phyloP scores from a whole-genome alignment of 2,888 invertebrate species.

The Apoda limacodes region DNA sequence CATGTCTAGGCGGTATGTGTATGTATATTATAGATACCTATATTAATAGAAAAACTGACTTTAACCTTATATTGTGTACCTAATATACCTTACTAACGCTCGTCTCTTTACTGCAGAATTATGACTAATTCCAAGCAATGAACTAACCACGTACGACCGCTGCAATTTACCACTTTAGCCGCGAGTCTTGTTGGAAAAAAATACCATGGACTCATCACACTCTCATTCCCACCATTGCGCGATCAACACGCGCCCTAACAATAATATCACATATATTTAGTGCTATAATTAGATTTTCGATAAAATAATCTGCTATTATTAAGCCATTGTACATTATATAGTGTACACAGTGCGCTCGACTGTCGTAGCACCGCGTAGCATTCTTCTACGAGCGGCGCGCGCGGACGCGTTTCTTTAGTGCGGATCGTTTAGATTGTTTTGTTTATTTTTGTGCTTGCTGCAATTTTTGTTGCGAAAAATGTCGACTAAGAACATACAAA shows the following conservation, averaged over 20 bases:
- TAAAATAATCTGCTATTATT: conserved; percentile 15
- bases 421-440: conserved; percentile 7
- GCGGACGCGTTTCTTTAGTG: conserved; percentile 19
- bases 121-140: conserved; percentile 16
- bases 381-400: conserved; percentile 26
- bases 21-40: no score
- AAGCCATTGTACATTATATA: conserved; percentile 30
- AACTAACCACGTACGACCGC: conserved; percentile 17
- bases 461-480: conserved; percentile 26
- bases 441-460: conserved; percentile 18
- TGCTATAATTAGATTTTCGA: not conserved
- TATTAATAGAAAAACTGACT: no score
- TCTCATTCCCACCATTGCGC: conserved; percentile 38
- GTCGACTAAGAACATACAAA: conserved; percentile 35
- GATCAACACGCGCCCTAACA: conserved; percentile 36
- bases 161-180: conserved; percentile 35
- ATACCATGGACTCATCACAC: conserved; percentile 33
- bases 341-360: conserved; percentile 25
- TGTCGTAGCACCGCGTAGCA: conserved; percentile 42
- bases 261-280: conserved; percentile 13
- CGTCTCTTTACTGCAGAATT: no score
- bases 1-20: no score
- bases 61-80: no score
- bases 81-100: no score
- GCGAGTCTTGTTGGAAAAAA: conserved; percentile 32